Evolutionary conservation across 2,113 vertebrate species (phyloP).

Genomic region (Pristiophorus japonicus): DNA sequence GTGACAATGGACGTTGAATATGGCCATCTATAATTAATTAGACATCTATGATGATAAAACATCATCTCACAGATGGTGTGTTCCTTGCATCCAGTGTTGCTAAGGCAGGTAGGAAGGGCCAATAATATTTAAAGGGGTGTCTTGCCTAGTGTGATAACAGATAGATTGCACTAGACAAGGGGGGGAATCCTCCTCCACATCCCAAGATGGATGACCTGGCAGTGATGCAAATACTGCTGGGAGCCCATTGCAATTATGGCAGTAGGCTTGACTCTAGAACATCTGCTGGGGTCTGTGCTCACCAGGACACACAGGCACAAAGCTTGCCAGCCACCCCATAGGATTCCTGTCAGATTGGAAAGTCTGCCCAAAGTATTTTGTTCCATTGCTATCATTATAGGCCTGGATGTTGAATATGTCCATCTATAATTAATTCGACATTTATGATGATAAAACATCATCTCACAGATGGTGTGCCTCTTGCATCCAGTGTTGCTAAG

Average conservation of each 20-base stretch:
- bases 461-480: not conserved
- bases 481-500: not conserved
- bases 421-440: not conserved
- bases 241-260: not conserved
- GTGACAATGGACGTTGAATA: not conserved
- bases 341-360: not conserved
- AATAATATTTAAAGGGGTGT: not conserved
- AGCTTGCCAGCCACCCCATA: not conserved
- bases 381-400: not conserved
- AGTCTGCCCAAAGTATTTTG: not conserved
- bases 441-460: not conserved
- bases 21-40: not conserved
- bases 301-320: not conserved
- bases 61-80: not conserved
- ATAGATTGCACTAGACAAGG: not conserved
- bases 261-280: not conserved
- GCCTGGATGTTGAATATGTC: not conserved
- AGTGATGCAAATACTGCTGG: not conserved
- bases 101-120: not conserved
- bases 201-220: not conserved
- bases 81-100: not conserved
- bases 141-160: not conserved
- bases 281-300: conserved; percentile 4
- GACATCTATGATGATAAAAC: not conserved
- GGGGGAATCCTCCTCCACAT: not conserved